Evolutionary conservation across 2,113 vertebrate genomes (phyloP), one percentile per base, ranked within the genome.

Genomic region (Gorilla gorilla): DNA sequence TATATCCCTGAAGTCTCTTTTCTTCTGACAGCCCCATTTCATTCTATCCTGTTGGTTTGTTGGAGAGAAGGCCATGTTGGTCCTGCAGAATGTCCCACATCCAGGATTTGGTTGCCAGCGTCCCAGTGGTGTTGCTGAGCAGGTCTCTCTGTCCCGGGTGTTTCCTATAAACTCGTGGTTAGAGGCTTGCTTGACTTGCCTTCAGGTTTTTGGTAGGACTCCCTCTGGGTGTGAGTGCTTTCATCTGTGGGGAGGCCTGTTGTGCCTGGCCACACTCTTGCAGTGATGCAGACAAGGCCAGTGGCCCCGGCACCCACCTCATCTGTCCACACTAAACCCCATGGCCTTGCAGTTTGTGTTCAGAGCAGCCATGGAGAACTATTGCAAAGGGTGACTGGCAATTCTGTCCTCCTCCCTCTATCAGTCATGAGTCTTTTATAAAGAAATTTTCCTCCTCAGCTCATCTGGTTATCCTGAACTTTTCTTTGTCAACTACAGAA

Each of bases 291-390:
- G 0, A n/a, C 35, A 2, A 20, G 14, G 25, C 25, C 27, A 2
- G 9, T 22, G 89, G 55, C 6, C 27, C 22, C 10, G 32, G 43
- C 6, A 4, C 9, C 2, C 11, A 52, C 64, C 38, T 50, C 30
- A 22, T 27, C 32, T 61, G 25, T 75, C 23, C 32, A 35, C 43
- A 30, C 76, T 22, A 70, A 11, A 11, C 10, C 30, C 82, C 27
- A 11, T 2, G 8, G 27, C 48, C 55, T 73, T 32, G 40, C 1
- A 8, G 20, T 40, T n/a, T 0, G 0, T 11, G 18, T 78, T 72
- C 72, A 22, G 9, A 59, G 38, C 4, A 38, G 52, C 72, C 1
- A 0, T 7, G 9, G 35, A 35, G 9, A 20, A 27, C 73, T 2
- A 9, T 22, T 16, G 17, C 27, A 25, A 52, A 59, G 52, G 72